phyloP scores from a whole-genome alignment of 2,888 invertebrate genomes.

The Scrobipalpa costella region DNA sequence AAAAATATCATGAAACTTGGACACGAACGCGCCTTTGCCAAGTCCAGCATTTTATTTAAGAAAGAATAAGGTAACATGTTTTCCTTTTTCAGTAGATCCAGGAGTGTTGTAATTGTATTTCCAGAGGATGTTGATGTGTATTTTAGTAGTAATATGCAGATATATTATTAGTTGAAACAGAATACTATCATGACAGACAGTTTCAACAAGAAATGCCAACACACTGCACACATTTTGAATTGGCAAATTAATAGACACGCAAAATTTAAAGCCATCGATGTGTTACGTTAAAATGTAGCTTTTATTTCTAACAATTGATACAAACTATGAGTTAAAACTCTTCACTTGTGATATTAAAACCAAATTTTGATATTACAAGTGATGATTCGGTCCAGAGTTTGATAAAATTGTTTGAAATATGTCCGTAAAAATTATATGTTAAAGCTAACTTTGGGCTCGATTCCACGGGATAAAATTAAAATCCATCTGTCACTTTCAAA shows the following conservation, averaged over 20 bases:
- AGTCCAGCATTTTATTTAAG: background rate
- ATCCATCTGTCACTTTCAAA: no score
- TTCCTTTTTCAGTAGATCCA: conserved; percentile 64
- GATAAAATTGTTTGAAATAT: background rate
- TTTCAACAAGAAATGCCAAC: conserved; percentile 65
- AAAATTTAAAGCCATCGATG: conserved; percentile 21
- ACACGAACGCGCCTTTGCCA: background rate
- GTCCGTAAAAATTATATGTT: background rate
- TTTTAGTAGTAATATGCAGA: conserved; percentile 33
- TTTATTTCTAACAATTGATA: background rate
- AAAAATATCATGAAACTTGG: no score
- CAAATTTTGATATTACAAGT: background rate
- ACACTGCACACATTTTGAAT: conserved; percentile 75
- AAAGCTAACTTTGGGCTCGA: no score
- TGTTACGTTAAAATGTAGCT: conserved; percentile 16
- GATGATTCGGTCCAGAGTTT: background rate
- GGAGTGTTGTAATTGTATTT: conserved; percentile 65
- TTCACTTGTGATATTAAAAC: background rate
- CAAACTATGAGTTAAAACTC: background rate
- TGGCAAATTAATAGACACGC: conserved; percentile 41
- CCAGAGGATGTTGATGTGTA: conserved; percentile 51
- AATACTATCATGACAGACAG: conserved; percentile 38
- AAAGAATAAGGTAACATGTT: conserved; percentile 39
- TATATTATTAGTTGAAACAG: conserved; percentile 41
- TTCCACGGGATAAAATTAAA: no score